phyloP scores from a whole-genome alignment of 2,797 vertebrate genomes.

The Schizopygopsis pylzovi region DNA sequence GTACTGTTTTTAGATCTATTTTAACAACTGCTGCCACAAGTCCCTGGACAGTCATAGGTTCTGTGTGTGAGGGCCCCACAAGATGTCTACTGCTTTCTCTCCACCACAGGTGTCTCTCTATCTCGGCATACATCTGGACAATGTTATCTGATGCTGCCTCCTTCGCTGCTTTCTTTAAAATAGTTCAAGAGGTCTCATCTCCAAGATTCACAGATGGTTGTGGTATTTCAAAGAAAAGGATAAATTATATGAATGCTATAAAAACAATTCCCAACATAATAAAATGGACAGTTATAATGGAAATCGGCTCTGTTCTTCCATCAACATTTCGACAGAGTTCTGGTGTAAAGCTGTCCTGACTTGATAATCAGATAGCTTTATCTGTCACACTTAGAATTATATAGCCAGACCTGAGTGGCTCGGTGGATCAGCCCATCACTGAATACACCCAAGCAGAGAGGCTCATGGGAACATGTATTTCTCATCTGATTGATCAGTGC shows the following conservation, averaged over 20 bases:
- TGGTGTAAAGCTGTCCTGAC: neutral
- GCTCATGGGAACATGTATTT: conserved; percentile 61
- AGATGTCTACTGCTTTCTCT: conserved; percentile 62
- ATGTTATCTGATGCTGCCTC: conserved; percentile 2
- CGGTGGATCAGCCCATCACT: conserved; percentile 65
- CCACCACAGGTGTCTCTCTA: conserved; percentile 72
- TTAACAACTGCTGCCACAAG: conserved; percentile 72
- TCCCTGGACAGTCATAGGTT: conserved; percentile 68
- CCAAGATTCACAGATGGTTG: neutral
- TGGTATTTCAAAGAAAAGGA: neutral
- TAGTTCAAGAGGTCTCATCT: neutral
- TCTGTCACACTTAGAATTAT: neutral
- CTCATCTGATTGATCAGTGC: conserved; percentile 62
- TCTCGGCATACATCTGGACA: conserved; percentile 44
- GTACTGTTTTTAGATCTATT: conserved; percentile 74
- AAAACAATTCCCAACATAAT: neutral
- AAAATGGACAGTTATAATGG: neutral
- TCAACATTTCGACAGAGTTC: neutral
- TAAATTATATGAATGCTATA: neutral
- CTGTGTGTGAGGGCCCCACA: conserved; percentile 66
- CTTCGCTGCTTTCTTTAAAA: conserved; percentile 8
- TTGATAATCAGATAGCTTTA: conserved; percentile 21
- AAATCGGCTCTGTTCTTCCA: neutral
- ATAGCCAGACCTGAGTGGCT: conserved; percentile 19
- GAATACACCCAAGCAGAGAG: conserved; percentile 72